A percentile compares a stretch with the other conserved stretches of the same genome.
These are phyloP conservation scores for Tragelaphus scriptus DNA, from an alignment of 2,113 vertebrate species.

Conservation along the genomic window DNA sequence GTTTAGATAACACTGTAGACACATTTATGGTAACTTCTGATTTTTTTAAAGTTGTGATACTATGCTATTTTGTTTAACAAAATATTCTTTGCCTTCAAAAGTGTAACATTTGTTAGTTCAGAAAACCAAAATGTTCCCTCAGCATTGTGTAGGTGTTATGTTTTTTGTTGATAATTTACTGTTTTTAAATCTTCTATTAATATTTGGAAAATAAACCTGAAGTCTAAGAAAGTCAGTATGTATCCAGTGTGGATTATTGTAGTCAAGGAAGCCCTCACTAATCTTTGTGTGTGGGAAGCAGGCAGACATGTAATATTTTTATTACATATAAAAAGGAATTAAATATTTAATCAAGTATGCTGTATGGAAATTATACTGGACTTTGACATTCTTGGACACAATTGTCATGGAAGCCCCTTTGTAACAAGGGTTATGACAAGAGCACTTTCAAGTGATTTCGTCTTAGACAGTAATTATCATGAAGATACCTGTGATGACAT, in stretches of 20 bases:
- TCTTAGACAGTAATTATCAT: neutral
- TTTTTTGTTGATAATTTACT: constrained; percentile 55
- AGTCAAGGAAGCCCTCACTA: neutral
- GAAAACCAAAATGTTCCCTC: constrained; percentile 46
- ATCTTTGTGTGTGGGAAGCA: neutral
- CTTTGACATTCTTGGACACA: neutral
- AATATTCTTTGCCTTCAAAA: constrained; percentile 24
- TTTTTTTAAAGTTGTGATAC: neutral
- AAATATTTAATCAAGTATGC: neutral
- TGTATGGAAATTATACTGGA: neutral
- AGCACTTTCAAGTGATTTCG: neutral
- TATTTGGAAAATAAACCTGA: constrained; percentile 29
- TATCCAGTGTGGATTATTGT: neutral
- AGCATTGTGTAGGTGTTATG: constrained; percentile 35
- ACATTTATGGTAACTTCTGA: neutral
- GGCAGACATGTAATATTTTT: neutral
- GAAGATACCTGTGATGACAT: neutral
- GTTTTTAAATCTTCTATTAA: neutral
- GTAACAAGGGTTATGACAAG: neutral
- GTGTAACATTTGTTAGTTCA: constrained; percentile 35
- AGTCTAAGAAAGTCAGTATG: neutral
- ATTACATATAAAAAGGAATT: neutral
- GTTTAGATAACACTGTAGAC: neutral
- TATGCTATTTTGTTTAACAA: constrained; percentile 32
- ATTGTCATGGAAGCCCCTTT: neutral